Conservation (phyloP, 2,113 vertebrate species). For the Calcarius ornatus region DNA sequence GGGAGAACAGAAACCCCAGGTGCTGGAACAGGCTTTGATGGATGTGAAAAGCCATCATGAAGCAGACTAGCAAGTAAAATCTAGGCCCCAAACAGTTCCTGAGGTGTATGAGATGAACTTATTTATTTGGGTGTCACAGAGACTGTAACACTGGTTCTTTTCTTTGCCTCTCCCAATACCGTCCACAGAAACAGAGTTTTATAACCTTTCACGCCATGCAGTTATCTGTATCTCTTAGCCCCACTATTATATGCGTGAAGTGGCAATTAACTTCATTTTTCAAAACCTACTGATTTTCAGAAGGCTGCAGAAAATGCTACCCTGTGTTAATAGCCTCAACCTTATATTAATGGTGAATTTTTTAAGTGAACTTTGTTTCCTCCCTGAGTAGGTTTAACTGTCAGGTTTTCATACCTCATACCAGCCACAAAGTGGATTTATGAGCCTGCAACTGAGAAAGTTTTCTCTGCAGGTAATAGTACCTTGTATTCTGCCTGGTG, state of each 20-base stretch:
- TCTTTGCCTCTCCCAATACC: background rate
- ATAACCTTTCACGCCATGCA: background rate
- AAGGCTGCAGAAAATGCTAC: background rate
- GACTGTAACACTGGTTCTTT: background rate
- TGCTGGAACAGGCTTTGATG: background rate
- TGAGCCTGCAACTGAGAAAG: background rate
- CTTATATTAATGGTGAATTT: background rate
- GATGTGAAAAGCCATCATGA: background rate
- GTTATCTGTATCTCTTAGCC: background rate
- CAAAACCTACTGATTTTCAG: background rate
- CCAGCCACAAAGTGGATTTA: background rate
- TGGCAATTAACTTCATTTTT: background rate
- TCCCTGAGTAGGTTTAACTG: background rate
- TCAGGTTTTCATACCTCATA: background rate
- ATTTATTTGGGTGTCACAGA: background rate
- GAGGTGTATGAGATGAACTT: accelerated
- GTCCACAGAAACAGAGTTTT: background rate
- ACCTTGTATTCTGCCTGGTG: background rate
- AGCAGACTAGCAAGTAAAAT: background rate
- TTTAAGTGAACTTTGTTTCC: background rate
- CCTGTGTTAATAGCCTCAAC: background rate
- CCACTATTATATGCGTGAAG: background rate
- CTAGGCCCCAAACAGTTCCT: background rate
- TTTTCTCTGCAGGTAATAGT: slow-evolving; percentile 15
- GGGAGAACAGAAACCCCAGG: background rate